Percentiles rank a stretch among this genome's conserved stretches.
phyloP scores from a whole-genome alignment of 2,888 invertebrate genomes.

The Chirona hameri region DNA sequence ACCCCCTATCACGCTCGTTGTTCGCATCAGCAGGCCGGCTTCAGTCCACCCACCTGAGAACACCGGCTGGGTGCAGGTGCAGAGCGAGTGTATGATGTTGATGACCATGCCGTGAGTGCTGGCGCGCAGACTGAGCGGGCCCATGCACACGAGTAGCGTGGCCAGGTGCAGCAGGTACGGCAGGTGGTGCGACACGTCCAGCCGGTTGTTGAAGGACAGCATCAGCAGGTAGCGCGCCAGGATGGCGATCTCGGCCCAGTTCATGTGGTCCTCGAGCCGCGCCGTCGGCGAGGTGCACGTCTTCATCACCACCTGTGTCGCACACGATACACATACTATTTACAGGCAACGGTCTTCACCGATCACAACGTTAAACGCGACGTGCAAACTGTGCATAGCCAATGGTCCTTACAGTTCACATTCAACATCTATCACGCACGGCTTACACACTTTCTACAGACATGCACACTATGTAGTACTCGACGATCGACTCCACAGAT shows the following conservation, averaged over 20 bases:
- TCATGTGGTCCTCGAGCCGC: slow-evolving; percentile 80
- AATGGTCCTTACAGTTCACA: too few relatives aligned
- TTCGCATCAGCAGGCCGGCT: too few relatives aligned
- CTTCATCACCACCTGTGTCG: slow-evolving; percentile 63
- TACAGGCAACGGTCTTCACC: too few relatives aligned
- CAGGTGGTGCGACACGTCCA: slow-evolving; percentile 92
- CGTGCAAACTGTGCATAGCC: too few relatives aligned
- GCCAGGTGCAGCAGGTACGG: slow-evolving; percentile 97
- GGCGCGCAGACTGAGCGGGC: slow-evolving; percentile 90
- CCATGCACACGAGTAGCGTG: slow-evolving; percentile 91
- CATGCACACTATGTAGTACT: too few relatives aligned
- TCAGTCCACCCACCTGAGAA: slow-evolving; percentile 58
- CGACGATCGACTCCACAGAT: too few relatives aligned
- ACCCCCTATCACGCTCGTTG: too few relatives aligned
- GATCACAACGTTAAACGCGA: too few relatives aligned
- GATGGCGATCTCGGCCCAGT: slow-evolving; percentile 98
- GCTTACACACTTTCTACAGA: too few relatives aligned
- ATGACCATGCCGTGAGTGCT: slow-evolving; percentile 96
- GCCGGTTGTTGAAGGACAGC: slow-evolving; percentile 97
- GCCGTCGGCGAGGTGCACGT: slow-evolving; percentile 93
- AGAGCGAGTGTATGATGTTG: slow-evolving; percentile 95
- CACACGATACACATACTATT: too few relatives aligned
- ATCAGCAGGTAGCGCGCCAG: slow-evolving; percentile 91
- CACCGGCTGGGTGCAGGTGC: slow-evolving; percentile 90
- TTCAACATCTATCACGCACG: too few relatives aligned